Evolutionary conservation across 2,797 vertebrate genomes (phyloP).

Genomic region (Fringilla coelebs): DNA sequence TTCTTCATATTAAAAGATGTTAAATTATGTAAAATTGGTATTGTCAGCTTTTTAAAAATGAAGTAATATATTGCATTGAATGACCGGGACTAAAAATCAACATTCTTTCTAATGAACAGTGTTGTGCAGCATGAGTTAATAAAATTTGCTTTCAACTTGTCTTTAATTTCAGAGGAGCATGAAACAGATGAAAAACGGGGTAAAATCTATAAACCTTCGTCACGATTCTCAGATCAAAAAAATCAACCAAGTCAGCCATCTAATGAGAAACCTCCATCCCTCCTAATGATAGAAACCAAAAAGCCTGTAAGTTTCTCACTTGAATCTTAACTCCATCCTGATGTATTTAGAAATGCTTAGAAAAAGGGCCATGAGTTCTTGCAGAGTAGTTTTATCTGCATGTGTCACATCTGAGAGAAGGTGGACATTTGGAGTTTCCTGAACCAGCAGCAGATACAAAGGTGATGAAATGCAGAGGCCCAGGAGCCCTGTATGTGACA

Average conservation of each 20-base stretch:
- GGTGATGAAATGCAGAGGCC: background rate
- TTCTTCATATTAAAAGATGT: background rate
- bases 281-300: conserved; percentile 88
- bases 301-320: conserved; percentile 84
- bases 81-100: background rate
- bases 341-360: background rate
- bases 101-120: background rate
- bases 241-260: conserved; percentile 75
- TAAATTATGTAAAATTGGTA: rapidly evolving
- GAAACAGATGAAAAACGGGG: conserved; percentile 92
- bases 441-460: rapidly evolving
- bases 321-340: background rate
- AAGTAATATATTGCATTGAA: background rate
- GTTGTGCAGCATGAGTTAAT: background rate
- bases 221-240: conserved; percentile 89
- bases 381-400: background rate
- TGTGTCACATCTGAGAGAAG: background rate
- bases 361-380: background rate
- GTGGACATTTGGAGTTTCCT: background rate
- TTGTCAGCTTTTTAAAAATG: background rate
- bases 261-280: conserved; percentile 88
- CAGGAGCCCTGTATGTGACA: background rate
- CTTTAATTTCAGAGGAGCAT: conserved; percentile 84
- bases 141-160: background rate
- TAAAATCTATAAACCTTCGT: conserved; percentile 96